A percentile compares a stretch with the other conserved stretches of the same genome.
Evolutionary conservation across 1,140 invertebrate species (phyloP).

Genomic region (Dreissena rostriformis): DNA sequence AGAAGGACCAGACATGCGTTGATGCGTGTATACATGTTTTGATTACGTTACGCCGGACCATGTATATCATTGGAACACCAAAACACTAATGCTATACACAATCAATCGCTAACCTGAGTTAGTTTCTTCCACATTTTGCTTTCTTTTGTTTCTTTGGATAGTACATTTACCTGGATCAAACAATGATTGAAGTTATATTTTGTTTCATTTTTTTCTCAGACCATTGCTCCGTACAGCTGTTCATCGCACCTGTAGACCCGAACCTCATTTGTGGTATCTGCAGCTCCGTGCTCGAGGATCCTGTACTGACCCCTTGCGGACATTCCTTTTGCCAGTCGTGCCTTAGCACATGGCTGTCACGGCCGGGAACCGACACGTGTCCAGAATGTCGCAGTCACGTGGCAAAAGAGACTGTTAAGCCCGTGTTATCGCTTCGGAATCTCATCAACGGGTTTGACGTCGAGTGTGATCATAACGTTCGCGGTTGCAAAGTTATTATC

Average conservation of each 20-base stretch:
- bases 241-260: conserved; percentile 71
- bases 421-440: conserved; percentile 74
- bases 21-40: no score
- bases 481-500: conserved; percentile 72
- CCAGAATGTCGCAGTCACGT: conserved; percentile 75
- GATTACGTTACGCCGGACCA: no score
- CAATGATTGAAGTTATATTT: no score
- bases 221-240: conserved; percentile 58
- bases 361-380: conserved; percentile 68
- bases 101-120: no score
- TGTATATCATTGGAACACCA: no score
- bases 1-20: no score
- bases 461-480: conserved; percentile 64
- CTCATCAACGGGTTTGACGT: conserved; percentile 75
- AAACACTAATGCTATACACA: no score
- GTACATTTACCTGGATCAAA: neutral
- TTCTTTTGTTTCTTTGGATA: conserved; percentile 3
- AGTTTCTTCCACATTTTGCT: neutral
- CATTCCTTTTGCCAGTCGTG: conserved; percentile 76
- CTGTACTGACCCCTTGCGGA: conserved; percentile 78
- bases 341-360: conserved; percentile 73
- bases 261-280: conserved; percentile 78
- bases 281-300: conserved; percentile 74
- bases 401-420: conserved; percentile 58
- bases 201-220: neutral